Base-by-base conservation (phyloP, 2,797 vertebrate genomes). In the Coluber constrictor region DNA sequence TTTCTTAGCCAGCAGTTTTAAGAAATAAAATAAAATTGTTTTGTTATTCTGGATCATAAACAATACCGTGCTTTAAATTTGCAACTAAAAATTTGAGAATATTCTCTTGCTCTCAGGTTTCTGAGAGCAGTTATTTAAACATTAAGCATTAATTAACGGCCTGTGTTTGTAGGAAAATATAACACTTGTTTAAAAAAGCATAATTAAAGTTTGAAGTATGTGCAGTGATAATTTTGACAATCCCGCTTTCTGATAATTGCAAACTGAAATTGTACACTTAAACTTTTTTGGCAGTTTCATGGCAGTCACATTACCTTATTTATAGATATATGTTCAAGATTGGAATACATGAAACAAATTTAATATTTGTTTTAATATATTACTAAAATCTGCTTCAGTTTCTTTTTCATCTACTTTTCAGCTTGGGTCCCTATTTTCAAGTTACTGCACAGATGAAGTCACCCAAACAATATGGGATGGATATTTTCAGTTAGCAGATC, bases 401-500 rank as follows among this genome's bases (percentile, higher is more conserved):
- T 95, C 95, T 83, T 55, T 89, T 92, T 96, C 89, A 0, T 96
- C 88, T 86, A 92, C 90, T 90, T 96, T 97, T 88, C 95, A 99
- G 99, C 97, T 99, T 96, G 99, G 99, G 92, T 99, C 99, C 97
- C 97, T 99, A 90, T 99, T 99, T 96, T 98, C 99, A 13, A 98
- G 98, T 96, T 98, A 98, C 97, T 99, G 99, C 97, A 97, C 97
- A 92, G 96, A 97, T 91, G 98, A 99, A 86, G 99, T 99, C 91
- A 99, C 98, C 93, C 98, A 99, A 97, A 96, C 98, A 90, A 97
- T 99, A 97, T 99, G 99, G 99, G 98, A 99, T 96, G 97, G 98
- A 96, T 99, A 99, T 97, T 97, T 99, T 96, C 99, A 99, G 94
- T 98, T 99, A 97, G 98, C 98, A 27, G 99, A 99, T 97, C 98